Evolutionary conservation across 2,888 invertebrate species (phyloP), one percentile per base, ranked within the genome.

Genomic region (Drosophila multiciliata): DNA sequence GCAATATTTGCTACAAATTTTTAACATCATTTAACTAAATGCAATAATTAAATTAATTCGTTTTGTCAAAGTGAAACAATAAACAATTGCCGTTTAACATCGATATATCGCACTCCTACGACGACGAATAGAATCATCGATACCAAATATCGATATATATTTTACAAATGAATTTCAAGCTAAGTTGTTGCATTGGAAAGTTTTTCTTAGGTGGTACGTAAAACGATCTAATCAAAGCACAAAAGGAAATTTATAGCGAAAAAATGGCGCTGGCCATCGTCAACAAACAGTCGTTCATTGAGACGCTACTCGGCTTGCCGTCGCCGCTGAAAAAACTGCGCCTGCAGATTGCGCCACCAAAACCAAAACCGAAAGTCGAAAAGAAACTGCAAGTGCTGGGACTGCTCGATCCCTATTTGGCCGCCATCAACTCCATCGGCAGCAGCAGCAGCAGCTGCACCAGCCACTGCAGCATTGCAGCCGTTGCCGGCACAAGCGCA

Each of bases 261-360:
- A 59, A 20, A 62, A 84, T 85, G 85, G 85, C 87, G 35, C 50
- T 81, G 20, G 81, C 85, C 73, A 81, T 83, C 73, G 71, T 83
- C 23, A 67, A 71, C 17, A 87, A 85, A 53, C 60, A 78, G 4
- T 72, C 85, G 17, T 79, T 73, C 29, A 79, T 83, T 29, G 89
- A 88, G 59, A 87, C 82, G 6, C 67, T 87, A 20, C 74, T 81
- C 20, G 73, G 78, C 0, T 58, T 49, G 50, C 86, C 78, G 50
- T 80, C 80, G 32, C 80, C 78, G 29, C 67, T 87, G 2, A 92
- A 92, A 53, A 92, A 91, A 71, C 82, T 92, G 26, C 90, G 92
- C 1, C 83, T 92, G 9, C 92, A 91, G 57, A 63, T 65, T 17
- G 38, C 76, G 7, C 53, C 80, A 36, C 50, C 40, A 9, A 74